A percentile compares a stretch with the other conserved stretches of the same genome.
phyloP scores from a whole-genome alignment of 2,888 invertebrate species.

The Ornithoptera priamus region DNA sequence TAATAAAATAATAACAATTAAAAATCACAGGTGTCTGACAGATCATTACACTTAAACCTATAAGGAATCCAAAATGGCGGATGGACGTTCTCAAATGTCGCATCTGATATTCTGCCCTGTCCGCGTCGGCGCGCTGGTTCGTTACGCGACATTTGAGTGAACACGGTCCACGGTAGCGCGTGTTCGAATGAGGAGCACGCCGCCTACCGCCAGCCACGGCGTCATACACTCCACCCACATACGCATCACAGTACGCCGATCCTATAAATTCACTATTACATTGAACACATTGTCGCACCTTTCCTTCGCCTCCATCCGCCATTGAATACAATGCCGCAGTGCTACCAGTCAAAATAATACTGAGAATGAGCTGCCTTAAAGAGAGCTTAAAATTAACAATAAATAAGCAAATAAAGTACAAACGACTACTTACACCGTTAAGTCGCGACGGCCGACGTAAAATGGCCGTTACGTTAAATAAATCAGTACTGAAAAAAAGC shows the following conservation, averaged over 20 bases:
- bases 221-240: constrained; percentile 29
- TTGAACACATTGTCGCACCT: constrained; percentile 39
- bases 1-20: constrained; percentile 64
- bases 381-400: constrained; percentile 51
- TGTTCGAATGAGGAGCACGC: constrained; percentile 22
- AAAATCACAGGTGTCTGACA: constrained; percentile 69
- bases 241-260: constrained; percentile 27
- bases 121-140: background rate
- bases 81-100: constrained; percentile 36
- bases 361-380: constrained; percentile 47
- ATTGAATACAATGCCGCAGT: constrained; percentile 38
- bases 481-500: constrained; percentile 70
- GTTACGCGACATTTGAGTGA: constrained; percentile 38
- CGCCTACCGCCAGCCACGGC: constrained; percentile 34
- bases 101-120: constrained; percentile 4
- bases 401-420: constrained; percentile 48
- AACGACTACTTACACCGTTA: constrained; percentile 41
- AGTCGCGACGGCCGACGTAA: constrained; percentile 42
- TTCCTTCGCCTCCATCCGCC: constrained; percentile 20
- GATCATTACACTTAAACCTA: constrained; percentile 66
- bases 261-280: constrained; percentile 33
- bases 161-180: constrained; percentile 29
- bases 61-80: constrained; percentile 47
- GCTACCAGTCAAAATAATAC: constrained; percentile 49
- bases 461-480: constrained; percentile 40